phyloP scores from a whole-genome alignment of 2,888 invertebrate species.

The Heliconius cydno region DNA sequence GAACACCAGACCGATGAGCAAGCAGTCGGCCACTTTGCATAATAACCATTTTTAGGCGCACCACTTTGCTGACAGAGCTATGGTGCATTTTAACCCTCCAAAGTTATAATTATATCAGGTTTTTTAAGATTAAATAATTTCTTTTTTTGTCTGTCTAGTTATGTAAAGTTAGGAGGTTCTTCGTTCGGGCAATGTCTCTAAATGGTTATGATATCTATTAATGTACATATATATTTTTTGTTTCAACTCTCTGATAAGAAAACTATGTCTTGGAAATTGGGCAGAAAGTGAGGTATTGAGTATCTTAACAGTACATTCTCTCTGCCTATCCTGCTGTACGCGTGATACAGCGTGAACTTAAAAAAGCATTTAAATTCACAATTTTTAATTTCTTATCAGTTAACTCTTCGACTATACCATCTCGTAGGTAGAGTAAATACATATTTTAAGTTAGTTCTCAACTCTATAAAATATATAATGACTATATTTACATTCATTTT shows the following conservation, averaged over 20 bases:
- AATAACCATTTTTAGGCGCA: constrained; percentile 41
- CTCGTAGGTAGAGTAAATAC: neutral
- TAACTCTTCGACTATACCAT: neutral
- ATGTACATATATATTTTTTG: neutral
- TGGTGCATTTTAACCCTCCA: constrained; percentile 1
- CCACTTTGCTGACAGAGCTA: constrained; percentile 23
- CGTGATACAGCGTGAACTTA: no score
- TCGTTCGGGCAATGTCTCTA: no score
- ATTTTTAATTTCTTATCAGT: neutral
- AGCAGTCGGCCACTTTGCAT: constrained; percentile 37
- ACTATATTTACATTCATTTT: constrained; percentile 12
- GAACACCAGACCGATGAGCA: constrained; percentile 33
- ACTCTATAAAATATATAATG: neutral
- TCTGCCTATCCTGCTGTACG: no score
- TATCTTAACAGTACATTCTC: no score
- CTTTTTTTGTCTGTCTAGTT: neutral
- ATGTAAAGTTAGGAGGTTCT: neutral
- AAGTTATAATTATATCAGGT: constrained; percentile 5
- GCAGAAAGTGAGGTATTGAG: no score
- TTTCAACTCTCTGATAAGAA: no score
- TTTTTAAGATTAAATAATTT: neutral
- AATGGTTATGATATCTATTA: no score
- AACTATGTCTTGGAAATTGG: no score
- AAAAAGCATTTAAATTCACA: no score
- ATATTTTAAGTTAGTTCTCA: neutral